Base-by-base conservation (phyloP, 1,140 invertebrate genomes). In the Liolophura sinensis region DNA sequence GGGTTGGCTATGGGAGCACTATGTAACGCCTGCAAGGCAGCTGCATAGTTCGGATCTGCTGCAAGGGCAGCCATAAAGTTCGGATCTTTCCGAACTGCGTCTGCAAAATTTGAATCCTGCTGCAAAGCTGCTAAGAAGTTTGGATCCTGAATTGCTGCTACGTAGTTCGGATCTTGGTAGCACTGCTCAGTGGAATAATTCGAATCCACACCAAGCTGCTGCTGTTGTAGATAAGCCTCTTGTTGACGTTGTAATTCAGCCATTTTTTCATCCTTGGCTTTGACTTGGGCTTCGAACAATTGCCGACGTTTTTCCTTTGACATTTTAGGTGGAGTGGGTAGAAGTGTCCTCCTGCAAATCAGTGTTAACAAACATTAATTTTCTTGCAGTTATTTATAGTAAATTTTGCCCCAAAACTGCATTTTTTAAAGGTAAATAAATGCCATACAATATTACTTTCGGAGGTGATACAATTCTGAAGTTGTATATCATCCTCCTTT, bases 281-380 rank as follows among this genome's bases (percentile, higher is more conserved):
- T 89, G 25, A 87, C 83, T 85, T 92, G 90, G 20, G 90, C 80
- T 24, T 91, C 92, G 84, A 94, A 95, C 59, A 91, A 81, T 75
- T 92, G 89, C 40, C 93, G 82, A 6, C 92, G 81, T 73, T 93
- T 89, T 58, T 89, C 88, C 81, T 92, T 92, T 0, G 88, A 87
- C 77, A 91, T 83, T 60, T 85, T 85, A 3, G 87, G 79, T 52
- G 76, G 85, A 22, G 74, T 76, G 0, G 69, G 76, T 46, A 79
- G 52, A 25, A 75, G 46, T 22, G 64, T 49, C 66, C 71, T 71
- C 56, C 78, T 81, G 22, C 80, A 73, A 71, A 55, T 55, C n/a
- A 57, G 22, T 31, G 1, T 56, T 14, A 56, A 24, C n/a, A 58
- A 27, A 58, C 22, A 51, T 62, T 18, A 49, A 31, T 47, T 50